Conservation (phyloP, 2,113 vertebrate species). For the Mastomys coucha region DNA sequence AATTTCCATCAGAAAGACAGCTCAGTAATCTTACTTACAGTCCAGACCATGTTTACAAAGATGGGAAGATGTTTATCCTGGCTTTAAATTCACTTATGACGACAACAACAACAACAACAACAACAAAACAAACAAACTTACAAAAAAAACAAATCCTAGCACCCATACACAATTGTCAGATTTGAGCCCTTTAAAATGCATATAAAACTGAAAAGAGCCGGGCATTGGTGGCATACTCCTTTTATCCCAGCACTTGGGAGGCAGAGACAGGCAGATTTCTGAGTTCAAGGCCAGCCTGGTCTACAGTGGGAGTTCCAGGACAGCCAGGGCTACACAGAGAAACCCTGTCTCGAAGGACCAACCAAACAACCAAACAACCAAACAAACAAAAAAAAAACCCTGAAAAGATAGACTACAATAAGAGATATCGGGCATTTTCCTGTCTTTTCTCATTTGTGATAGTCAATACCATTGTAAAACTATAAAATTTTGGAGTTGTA, state of each 20-base stretch:
- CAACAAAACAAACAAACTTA: too few species aligned
- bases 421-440: not conserved
- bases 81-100: slow-evolving; percentile 14
- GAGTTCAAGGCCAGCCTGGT: too few species aligned
- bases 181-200: not conserved
- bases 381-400: too few species aligned
- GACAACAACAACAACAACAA: too few species aligned
- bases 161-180: not conserved
- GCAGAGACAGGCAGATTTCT: too few species aligned
- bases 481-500: not conserved
- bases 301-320: too few species aligned
- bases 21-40: not conserved
- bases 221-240: too few species aligned
- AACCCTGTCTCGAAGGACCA: too few species aligned
- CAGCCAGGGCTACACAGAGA: too few species aligned
- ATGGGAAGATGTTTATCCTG: not conserved
- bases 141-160: not conserved
- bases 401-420: not conserved
- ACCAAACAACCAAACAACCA: too few species aligned
- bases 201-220: too few species aligned
- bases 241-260: too few species aligned
- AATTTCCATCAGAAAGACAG: not conserved
- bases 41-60: not conserved
- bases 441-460: slow-evolving; percentile 39
- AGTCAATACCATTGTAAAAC: slow-evolving; percentile 30